Base-by-base conservation (phyloP, 2,888 invertebrate species). In the Ornithoptera priamus region DNA sequence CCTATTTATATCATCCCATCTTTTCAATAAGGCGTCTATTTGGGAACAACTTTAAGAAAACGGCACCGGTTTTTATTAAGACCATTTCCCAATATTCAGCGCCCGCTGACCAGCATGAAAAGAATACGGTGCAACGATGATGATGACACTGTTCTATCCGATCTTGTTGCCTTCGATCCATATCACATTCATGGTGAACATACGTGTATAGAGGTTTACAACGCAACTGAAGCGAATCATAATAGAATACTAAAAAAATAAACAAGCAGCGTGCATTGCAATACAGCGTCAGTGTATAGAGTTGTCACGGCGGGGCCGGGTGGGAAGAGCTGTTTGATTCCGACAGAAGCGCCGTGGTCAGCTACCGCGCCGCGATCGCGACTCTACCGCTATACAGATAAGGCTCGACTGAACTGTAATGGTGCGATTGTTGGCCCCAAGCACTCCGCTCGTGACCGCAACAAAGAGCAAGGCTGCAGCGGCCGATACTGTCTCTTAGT, bases 281-380 rank as follows among this genome's bases (percentile, higher is more conserved):
- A 66, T 50, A 66, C 46, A 58, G 62, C 66, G 62, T 66, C 46
- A 20, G 50, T 36, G 65, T 70, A 70, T 70, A 70, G 69, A 70
- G 69, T 70, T 70, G 69, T 70, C 69, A 70, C 58, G 66, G 66
- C 66, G 62, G 50, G 62, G 39, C 56, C 39, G 69, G 62, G 69
- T 70, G 69, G 69, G 69, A 70, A 46, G 69, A 62, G 62, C 57
- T 70, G 62, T 62, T 62, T 58, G 69, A 65, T 66, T 66, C 57
- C 2, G 39, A 39, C 66, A 62, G 65, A 46, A 4, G 6, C 42
- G 8, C n/a, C 10, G 2, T 18, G 17, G 17, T 12, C 7, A 18
- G 0, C 24, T n/a, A 17, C 15, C 20, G 7, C 36, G 53, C n/a
- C 8, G n/a, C 7, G 66, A 24, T 66, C 24, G 20, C 18, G 17